Evolutionary conservation across 2,113 vertebrate species (phyloP).

Genomic region (Sturnira hondurensis): DNA sequence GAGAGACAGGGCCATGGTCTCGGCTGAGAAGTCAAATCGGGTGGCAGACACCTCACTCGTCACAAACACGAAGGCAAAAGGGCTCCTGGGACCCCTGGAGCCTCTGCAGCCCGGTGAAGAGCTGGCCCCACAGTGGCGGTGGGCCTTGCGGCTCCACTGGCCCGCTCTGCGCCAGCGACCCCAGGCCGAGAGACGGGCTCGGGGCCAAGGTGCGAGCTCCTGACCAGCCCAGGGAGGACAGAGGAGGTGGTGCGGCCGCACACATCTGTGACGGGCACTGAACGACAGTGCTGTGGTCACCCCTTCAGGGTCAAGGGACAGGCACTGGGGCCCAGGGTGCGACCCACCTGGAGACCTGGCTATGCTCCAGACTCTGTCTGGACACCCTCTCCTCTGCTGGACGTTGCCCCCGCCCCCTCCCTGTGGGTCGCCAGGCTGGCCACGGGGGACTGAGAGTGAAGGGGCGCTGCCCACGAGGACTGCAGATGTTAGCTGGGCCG

Average conservation of each 20-base stretch:
- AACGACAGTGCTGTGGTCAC: rapidly evolving
- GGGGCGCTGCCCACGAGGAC: neutral
- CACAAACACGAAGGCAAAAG: conserved; percentile 26
- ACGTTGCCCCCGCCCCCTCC: neutral
- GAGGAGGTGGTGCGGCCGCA: neutral
- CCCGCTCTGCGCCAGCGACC: neutral
- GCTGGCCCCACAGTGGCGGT: conserved; percentile 48
- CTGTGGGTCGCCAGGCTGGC: rapidly evolving
- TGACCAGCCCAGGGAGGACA: rapidly evolving
- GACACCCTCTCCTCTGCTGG: neutral
- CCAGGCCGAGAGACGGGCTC: neutral
- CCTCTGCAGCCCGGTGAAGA: conserved; percentile 45
- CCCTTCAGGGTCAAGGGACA: no score
- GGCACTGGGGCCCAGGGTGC: neutral
- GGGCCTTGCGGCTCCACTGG: conserved; percentile 41
- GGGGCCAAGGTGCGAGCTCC: neutral
- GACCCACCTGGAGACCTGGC: neutral
- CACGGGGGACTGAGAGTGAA: rapidly evolving
- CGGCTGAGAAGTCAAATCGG: conserved; percentile 48
- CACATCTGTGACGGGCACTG: neutral
- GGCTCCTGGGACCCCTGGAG: conserved; percentile 43
- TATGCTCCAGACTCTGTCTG: neutral
- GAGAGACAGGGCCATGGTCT: conserved; percentile 76
- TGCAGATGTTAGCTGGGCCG: neutral
- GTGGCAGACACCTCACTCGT: conserved; percentile 45